Evolutionary conservation across 2,797 vertebrate species (phyloP), one percentile per base, ranked within the genome.

Genomic region (Sarcoramphus papa): DNA sequence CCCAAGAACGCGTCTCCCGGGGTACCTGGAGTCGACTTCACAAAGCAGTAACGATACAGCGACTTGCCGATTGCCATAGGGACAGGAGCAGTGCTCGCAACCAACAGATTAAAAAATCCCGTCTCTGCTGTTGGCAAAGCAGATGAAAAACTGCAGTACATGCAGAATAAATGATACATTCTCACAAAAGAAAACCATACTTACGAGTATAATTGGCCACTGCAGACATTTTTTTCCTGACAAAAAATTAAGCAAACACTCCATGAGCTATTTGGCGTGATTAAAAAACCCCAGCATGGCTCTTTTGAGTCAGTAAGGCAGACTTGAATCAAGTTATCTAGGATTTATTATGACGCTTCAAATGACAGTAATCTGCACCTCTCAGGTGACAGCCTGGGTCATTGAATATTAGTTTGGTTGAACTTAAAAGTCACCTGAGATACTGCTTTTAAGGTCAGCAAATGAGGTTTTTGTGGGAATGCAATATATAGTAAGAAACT

Each of bases 371-470:
- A 35, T 19, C 9, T 67, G 30, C 22, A 27, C 6, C 12, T 82
- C 51, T 60, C 27, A 74, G 85, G 64, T 88, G 88, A 57, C 78
- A 82, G 70, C n/a, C 73, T 72, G 21, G 43, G 28, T 75, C 79
- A 53, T 2, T 79, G 67, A 62, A 37, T 79, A 45, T 89, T 96
- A 80, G 25, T 73, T 90, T 91, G 92, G 84, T 3, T 93, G 79
- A 96, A 92, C 59, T 92, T 88, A 57, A 45, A 95, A 92, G 91
- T 96, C 63, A 40, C 6, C 27, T 78, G 45, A 73, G 68, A 25
- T 77, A 31, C 88, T 92, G 90, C 60, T 94, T 90, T 73, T 85
- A 59, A 91, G 85, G 62, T 95, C 79, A 97, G 65, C 83, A 85
- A 57, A 68, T 70, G 47, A 81, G n/a, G 19, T 6, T 54, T 87